Base-by-base conservation (phyloP, 2,113 vertebrate genomes). In the Abramis brama region DNA sequence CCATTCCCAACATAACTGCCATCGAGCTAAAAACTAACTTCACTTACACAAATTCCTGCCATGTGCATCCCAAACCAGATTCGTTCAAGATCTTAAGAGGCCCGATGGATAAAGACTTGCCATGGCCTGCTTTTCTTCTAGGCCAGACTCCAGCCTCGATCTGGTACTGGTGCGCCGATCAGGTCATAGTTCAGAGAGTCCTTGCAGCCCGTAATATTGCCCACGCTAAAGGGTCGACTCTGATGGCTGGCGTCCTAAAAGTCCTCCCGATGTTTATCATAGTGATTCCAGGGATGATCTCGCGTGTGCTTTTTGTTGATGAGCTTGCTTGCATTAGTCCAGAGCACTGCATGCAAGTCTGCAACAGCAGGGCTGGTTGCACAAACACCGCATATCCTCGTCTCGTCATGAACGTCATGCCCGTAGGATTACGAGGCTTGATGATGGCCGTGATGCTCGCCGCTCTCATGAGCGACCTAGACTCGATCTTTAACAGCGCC, bases 381-480 rank as follows among this genome's bases (percentile, higher is more conserved):
- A 99, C 98, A 75, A 99, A 99, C 90, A 97, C 98, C 50, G 98
- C 98, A n/a, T 99, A 99, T 84, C 98, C 98, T 0, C 97, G 97
- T 50, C 92, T 99, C 90, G 98, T 99, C 83, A 97, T 99, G 97
- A 95, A 94, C 0, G 92, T 99, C 86, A 97, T 99, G 91, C 98
- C 98, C 0, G 96, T 98, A 68, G 98, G 98, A 62, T 96, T 99
- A 55, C 95, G 98, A 12, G 98, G 98, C 59, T 93, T 99, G 82
- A 99, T 99, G 98, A 99, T 99, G 98, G 98, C 98, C 0, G 98
- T 99, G 75, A 99, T 99, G 97, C 98, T 99, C 2, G 98, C 98
- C 1, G 98, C 98, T 6, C 93, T 99, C 21, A 99, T 99, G 98
- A 99, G 98, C 85, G 98, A 99, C 88, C 93, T 99, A 83, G 98